Evolutionary conservation across 2,797 vertebrate species (phyloP).

Genomic region (Sylvilagus floridanus): DNA sequence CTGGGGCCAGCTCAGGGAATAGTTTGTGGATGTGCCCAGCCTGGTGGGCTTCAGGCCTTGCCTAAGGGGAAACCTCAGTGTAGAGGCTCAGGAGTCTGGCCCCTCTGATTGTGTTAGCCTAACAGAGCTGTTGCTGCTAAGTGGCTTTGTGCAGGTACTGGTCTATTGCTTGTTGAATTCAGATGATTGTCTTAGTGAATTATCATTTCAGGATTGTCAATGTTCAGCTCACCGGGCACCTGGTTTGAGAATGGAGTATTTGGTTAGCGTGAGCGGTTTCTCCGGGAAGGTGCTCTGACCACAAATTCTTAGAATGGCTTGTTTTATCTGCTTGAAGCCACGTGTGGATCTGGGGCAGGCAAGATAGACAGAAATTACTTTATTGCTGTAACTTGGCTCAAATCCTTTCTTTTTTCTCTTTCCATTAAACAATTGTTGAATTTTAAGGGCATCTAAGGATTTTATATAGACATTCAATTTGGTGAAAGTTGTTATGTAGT

Average conservation of each 20-base stretch:
- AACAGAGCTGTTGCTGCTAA: not conserved
- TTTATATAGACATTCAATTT: conserved; percentile 51
- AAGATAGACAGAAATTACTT: not conserved
- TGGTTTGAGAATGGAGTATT: not conserved
- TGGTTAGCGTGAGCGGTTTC: not conserved
- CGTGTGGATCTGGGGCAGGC: not conserved
- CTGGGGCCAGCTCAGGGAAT: not conserved
- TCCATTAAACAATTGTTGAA: not conserved
- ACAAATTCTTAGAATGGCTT: no score
- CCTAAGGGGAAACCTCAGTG: not conserved
- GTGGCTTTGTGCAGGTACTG: not conserved
- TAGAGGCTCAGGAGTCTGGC: not conserved
- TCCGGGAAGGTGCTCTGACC: no score
- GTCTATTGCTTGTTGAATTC: conserved; percentile 33
- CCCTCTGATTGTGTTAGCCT: not conserved
- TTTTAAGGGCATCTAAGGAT: not conserved
- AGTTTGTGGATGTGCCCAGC: not conserved
- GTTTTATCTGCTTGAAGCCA: not conserved
- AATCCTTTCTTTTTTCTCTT: not conserved
- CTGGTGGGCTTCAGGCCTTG: not conserved
- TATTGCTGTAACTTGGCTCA: not conserved
- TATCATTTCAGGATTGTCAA: not conserved
- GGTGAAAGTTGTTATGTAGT: not conserved
- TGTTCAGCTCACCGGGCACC: not conserved
- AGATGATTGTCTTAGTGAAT: conserved; percentile 5